Conservation (phyloP, 2,797 vertebrate genomes). For the Ispidina lecontei region DNA sequence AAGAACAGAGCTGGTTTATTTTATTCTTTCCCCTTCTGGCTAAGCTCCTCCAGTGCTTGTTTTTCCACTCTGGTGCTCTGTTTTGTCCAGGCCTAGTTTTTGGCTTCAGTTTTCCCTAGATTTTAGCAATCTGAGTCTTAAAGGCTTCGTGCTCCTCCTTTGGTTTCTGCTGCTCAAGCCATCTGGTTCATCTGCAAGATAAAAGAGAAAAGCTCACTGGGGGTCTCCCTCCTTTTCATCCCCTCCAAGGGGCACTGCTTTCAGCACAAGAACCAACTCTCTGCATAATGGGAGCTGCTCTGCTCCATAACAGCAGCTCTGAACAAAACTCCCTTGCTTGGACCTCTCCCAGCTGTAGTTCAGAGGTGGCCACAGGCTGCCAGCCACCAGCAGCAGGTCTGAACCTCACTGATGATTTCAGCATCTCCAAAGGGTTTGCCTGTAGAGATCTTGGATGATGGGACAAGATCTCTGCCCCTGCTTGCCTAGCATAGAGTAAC, state of each 20-base stretch:
- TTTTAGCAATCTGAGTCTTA: constrained; percentile 10
- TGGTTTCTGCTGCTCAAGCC: constrained; percentile 12
- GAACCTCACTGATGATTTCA: background rate
- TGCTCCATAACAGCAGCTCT: background rate
- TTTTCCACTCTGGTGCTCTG: constrained; percentile 8
- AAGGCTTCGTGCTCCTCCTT: background rate
- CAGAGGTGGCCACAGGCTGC: background rate
- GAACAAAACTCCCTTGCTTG: background rate
- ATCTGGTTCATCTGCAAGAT: constrained; percentile 21
- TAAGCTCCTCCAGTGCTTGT: background rate
- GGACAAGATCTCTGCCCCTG: background rate
- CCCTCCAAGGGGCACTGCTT: background rate
- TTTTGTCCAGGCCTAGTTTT: constrained; percentile 19
- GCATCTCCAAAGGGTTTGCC: background rate
- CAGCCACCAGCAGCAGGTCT: background rate
- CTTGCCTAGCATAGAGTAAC: background rate
- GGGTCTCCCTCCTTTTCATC: background rate
- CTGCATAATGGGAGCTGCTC: background rate
- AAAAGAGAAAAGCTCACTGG: background rate
- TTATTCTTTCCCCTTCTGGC: constrained; percentile 11
- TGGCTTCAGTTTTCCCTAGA: background rate
- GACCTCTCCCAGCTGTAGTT: background rate
- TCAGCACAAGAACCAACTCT: background rate
- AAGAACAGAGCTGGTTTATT: background rate
- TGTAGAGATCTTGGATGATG: background rate